These are phyloP conservation scores for Molothrus ater DNA, from an alignment of 2,797 vertebrate species.

Conservation along the genomic window DNA sequence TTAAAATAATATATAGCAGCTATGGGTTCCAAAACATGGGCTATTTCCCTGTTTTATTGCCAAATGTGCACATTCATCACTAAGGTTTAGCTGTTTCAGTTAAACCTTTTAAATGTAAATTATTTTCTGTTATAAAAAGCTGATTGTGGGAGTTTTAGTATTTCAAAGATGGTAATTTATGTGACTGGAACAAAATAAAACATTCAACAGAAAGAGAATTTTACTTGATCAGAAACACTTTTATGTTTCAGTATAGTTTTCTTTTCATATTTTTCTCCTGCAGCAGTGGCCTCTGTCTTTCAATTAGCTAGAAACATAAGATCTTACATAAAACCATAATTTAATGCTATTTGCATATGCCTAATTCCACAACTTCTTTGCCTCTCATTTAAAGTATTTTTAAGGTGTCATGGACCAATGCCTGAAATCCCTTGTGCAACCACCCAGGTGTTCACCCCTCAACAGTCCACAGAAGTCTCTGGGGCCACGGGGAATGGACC, in stretches of 20 bases:
- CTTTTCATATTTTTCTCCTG: constrained; percentile 40
- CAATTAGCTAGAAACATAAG: constrained; percentile 52
- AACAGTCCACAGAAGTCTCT: background rate
- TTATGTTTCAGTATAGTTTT: constrained; percentile 44
- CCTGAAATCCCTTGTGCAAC: background rate
- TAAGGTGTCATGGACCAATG: background rate
- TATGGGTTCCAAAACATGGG: background rate
- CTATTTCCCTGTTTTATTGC: constrained; percentile 23
- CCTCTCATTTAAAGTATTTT: background rate
- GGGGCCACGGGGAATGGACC: background rate
- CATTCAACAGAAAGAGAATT: constrained; percentile 70
- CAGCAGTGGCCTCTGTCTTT: constrained; percentile 50
- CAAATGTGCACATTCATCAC: constrained; percentile 8
- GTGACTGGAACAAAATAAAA: constrained; percentile 72
- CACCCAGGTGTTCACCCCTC: background rate
- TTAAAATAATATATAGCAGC: constrained; percentile 26
- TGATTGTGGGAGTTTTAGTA: constrained; percentile 61
- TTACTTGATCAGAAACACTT: constrained; percentile 63
- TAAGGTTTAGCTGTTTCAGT: constrained; percentile 47
- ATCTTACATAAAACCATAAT: constrained; percentile 43
- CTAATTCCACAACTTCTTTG: background rate
- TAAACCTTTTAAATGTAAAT: constrained; percentile 71
- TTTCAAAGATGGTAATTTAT: constrained; percentile 73
- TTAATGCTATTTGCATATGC: background rate
- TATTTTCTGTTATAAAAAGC: constrained; percentile 64